Evolutionary conservation across 2,888 invertebrate genomes (phyloP), one percentile per base, ranked within the genome.

Genomic region (Cephus runcator): DNA sequence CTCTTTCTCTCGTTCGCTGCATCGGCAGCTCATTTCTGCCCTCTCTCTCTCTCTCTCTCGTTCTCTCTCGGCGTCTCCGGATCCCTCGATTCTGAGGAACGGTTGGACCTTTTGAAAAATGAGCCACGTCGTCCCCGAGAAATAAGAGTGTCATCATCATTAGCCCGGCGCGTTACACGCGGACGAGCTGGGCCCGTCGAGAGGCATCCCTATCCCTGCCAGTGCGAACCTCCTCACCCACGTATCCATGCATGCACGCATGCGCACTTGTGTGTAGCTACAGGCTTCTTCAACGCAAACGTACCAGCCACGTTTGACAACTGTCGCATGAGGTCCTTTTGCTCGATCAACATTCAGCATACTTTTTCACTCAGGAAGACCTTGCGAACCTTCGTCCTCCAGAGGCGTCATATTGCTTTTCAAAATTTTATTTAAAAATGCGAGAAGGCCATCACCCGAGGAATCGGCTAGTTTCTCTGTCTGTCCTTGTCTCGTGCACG

Each of bases 81-180:
- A 80, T 85, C 83, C 69, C 73, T 78, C 78, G 76, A 76, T 75
- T 80, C 73, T 82, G 78, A 71, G 71, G 34, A 71, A 71, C 36
- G 35, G 74, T 35, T 74, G 73, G 79, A 79, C 84, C 86, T 89
- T 90, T 90, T 91, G 91, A 91, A 91, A 91, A 91, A 91, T 91
- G 91, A 91, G 87, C 88, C 88, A 85, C 85, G 86, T 86, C 87
- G 79, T 86, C 87, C 85, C 85, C 83, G 86, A 89, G 88, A 90
- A 90, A 91, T 90, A 90, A 90, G 91, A 91, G 90, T 90, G 90
- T 91, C 91, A 91, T 91, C 91, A 91, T 91, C 91, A 91, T 91
- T 91, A 91, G 91, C 88, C 87, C 87, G 86, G 84, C 86, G 87
- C 89, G 88, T 90, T 90, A 88, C 88, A 87, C 88, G 85, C 82